Conservation (phyloP, 2,797 vertebrate genomes). For the Dryobates pubescens region DNA sequence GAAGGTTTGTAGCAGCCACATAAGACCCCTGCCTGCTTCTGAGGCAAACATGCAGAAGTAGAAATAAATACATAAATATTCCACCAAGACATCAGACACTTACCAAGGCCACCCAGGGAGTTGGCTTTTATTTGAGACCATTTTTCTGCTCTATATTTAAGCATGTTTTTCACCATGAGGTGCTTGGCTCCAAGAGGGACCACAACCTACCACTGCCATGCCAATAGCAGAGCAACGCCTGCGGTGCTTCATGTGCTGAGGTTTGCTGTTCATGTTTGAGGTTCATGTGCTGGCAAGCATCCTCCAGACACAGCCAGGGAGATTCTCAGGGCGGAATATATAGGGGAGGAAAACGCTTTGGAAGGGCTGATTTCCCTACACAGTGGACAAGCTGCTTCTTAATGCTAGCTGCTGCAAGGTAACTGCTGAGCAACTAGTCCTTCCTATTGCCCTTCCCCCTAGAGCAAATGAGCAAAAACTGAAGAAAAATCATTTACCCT, state of each 20-base stretch:
- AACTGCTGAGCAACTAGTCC: not conserved
- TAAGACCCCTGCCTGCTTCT: not conserved
- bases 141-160: not conserved
- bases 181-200: not conserved
- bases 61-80: constrained; percentile 31
- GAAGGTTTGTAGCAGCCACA: not conserved
- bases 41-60: not conserved
- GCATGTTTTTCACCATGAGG: not conserved
- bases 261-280: not conserved
- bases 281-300: not conserved
- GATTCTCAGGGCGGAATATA: not conserved
- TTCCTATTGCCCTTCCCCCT: not conserved
- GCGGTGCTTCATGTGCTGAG: not conserved
- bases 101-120: constrained; percentile 43
- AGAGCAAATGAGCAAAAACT: not conserved
- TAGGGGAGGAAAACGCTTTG: not conserved
- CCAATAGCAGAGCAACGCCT: not conserved
- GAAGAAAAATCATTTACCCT: not conserved
- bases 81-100: not conserved
- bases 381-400: not conserved
- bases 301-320: not conserved
- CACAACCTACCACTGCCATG: not conserved
- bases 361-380: not conserved
- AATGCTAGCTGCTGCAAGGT: not conserved
- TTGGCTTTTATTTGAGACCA: constrained; percentile 11